These are phyloP conservation scores for Ranitomeya imitator DNA, from an alignment of 2,113 vertebrate species.

Conservation along the genomic window DNA sequence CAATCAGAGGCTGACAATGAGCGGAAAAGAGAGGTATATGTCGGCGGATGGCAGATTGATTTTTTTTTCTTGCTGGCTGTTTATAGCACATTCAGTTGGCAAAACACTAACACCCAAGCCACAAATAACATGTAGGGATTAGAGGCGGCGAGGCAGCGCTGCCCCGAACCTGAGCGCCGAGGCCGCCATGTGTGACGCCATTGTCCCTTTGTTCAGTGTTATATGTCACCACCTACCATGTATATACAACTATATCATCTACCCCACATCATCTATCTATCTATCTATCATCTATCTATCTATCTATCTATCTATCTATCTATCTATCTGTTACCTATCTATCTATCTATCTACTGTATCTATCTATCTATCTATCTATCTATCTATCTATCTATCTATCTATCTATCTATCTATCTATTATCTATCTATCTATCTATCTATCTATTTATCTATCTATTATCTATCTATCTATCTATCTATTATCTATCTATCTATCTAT, in stretches of 20 bases:
- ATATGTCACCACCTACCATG: neutral
- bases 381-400: neutral
- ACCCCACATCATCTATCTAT: neutral
- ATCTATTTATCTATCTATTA: neutral
- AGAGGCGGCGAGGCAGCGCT: constrained; percentile 67
- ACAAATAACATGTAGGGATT: constrained; percentile 75
- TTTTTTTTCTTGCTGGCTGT: constrained; percentile 75
- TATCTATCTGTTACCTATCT: neutral
- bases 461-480: neutral
- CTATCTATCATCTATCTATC: neutral
- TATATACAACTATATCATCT: neutral
- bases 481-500: neutral
- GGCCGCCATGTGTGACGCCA: neutral
- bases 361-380: neutral
- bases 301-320: neutral
- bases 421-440: neutral
- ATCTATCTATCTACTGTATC: neutral
- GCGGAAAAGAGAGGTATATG: constrained; percentile 91
- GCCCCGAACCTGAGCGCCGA: constrained; percentile 15
- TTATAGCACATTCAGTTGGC: constrained; percentile 80
- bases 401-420: too few species aligned
- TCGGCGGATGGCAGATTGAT: constrained; percentile 81
- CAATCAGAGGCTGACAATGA: constrained; percentile 96
- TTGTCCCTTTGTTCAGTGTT: constrained; percentile 15
- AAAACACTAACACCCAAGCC: constrained; percentile 69